Percentiles rank a stretch among this genome's conserved stretches.
Conservation (phyloP, 2,113 vertebrate genomes). For the Carettochelys insculpta region DNA sequence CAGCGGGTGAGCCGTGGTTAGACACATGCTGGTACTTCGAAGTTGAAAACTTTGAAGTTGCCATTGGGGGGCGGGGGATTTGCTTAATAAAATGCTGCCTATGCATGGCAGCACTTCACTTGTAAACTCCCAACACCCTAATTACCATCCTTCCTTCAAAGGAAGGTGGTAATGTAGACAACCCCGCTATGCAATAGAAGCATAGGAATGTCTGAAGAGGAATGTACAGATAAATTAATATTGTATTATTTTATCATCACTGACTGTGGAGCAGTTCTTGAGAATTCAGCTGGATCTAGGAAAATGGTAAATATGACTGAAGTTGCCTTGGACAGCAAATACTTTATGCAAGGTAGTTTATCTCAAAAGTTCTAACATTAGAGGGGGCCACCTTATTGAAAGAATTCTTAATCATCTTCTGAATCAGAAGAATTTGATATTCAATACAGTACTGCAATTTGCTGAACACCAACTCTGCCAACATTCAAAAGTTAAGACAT, state of each 20-base stretch:
- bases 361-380: neutral
- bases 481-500: neutral
- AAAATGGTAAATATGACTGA: neutral
- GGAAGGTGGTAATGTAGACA: too few relatives aligned
- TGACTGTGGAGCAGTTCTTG: neutral
- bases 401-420: neutral
- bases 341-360: neutral
- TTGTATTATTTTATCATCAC: neutral
- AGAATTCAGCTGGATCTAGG: neutral
- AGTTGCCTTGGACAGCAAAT: neutral
- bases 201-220: neutral
- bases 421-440: neutral
- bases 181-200: neutral
- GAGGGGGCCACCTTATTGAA: neutral
- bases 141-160: too few relatives aligned
- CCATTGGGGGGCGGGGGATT: too few relatives aligned
- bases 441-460: neutral
- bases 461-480: neutral
- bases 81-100: too few relatives aligned
- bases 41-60: too few relatives aligned
- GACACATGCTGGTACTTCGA: too few relatives aligned
- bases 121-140: too few relatives aligned
- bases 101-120: too few relatives aligned
- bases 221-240: neutral
- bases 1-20: too few relatives aligned